Evolutionary conservation across 2,113 vertebrate species (phyloP), one percentile per base, ranked within the genome.

Genomic region (Lophochroa leadbeateri): DNA sequence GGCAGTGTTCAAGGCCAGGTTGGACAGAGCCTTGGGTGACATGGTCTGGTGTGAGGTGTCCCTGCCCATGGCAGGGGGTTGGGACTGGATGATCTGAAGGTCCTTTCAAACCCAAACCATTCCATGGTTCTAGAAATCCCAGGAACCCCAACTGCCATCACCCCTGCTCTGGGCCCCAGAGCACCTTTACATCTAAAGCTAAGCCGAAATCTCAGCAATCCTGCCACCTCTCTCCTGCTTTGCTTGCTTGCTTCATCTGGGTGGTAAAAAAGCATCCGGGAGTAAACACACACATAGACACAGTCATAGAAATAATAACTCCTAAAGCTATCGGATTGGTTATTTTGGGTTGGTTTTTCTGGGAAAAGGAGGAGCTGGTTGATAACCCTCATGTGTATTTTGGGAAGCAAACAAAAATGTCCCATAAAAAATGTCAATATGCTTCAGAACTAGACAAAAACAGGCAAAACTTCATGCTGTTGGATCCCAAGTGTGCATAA

Each of bases 261-360:
- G 6, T 7, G 29, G 35, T 65, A 50, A 53, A 95, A 85, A 77
- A 11, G 39, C 13, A n/a, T 11, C 31, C 4, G 1, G 8, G 31
- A 50, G 60, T 63, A 86, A 90, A 68, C 17, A 49, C 33, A 23
- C 39, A 41, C 16, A 29, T 1, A 60, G n/a, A 21, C 28, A 55
- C 13, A 43, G 29, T 24, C 58, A 47, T 33, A 63, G 58, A 82
- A 63, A 27, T 21, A 67, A 46, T 24, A 63, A 44, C 33, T 85
- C 39, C 63, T 70, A 28, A 70, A 86, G 53, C 31, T 31, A 58
- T 28, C 27, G 21, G 8, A 24, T 28, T 79, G 57, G 17, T 61
- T 87, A 60, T 95, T 92, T 89, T 21, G 47, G 49, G 41, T 31
- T 37, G 24, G 28, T 80, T 72, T 89, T 89, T 46, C 89, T 95